Percentiles rank a stretch among this genome's conserved stretches.
Evolutionary conservation across 2,113 vertebrate species (phyloP).

Genomic region (Odocoileus virginianus): DNA sequence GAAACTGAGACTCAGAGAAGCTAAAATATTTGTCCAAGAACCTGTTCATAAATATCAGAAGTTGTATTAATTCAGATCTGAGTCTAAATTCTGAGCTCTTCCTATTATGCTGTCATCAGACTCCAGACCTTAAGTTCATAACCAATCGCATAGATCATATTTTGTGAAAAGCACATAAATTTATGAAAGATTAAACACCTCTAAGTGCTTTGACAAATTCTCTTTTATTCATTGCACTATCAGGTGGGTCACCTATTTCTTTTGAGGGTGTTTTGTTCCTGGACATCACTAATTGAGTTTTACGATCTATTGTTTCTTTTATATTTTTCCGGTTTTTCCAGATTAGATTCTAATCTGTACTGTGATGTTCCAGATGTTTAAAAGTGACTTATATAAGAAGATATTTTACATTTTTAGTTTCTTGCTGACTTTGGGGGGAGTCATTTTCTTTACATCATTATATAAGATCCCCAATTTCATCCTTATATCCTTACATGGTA

Average conservation of each 20-base stretch:
- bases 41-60: conserved; percentile 1
- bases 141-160: background rate
- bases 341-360: background rate
- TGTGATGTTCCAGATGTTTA: background rate
- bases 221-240: background rate
- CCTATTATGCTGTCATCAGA: background rate
- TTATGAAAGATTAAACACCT: conserved; percentile 15
- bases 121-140: background rate
- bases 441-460: background rate
- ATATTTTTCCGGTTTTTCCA: background rate
- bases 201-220: background rate
- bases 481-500: background rate
- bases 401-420: background rate
- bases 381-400: background rate
- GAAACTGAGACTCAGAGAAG: conserved; percentile 5
- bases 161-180: background rate
- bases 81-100: conserved; percentile 7
- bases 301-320: background rate
- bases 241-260: background rate
- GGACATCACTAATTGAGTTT: background rate
- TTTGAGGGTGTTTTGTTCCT: background rate
- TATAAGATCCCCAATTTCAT: background rate
- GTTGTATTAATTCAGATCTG: background rate
- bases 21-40: background rate
- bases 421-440: background rate